Base-by-base conservation (phyloP, 1,140 invertebrate genomes). In the Micrasema minimum region DNA sequence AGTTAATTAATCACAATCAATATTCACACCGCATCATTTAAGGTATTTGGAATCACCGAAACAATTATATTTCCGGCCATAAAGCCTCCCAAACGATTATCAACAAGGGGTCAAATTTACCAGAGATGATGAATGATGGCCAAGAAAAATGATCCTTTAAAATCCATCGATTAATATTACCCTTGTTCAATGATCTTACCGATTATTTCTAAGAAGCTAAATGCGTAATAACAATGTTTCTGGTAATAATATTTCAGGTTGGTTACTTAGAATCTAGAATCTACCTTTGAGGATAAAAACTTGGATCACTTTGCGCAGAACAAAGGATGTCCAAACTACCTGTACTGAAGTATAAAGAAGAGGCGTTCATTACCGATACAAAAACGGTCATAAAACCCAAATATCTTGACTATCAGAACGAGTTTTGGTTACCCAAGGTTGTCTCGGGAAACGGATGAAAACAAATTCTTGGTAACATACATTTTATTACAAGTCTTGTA, bases 321-420 rank as follows among this genome's bases (percentile, higher is more conserved):
- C 65, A 68, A 72, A 72, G 66, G 26, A 62, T 18, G 20, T 12
- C 51, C 16, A 59, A 48, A 68, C 66, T 72, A 72, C 71, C 66
- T 64, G 71, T 68, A 69, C 22, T 64, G 23, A 38, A 18, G n/a
- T 57, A 53, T 35, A 71, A 51, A 31, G 70, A 67, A 61, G 71
- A 72, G 71, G 66, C 66, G 71, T 67, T 72, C 61, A 72, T 72
- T 72, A 72, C 71, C 64, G 23, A 61, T 69, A 72, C 57, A 70
- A 70, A 70, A 74, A 70, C 51, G 46, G 72, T 67, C 72, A 55
- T 74, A 74, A 74, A 74, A 64, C 65, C 72, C 72, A 74, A 74
- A 74, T 67, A 67, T 74, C 68, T 74, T 65, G 72, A 57, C 72
- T 74, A 71, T 64, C 66, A 71, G 69, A 74, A 74, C 72, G 41